A percentile compares a stretch with the other conserved stretches of the same genome.
Evolutionary conservation across 2,888 invertebrate species (phyloP).

Genomic region (Drosophila lacicola): DNA sequence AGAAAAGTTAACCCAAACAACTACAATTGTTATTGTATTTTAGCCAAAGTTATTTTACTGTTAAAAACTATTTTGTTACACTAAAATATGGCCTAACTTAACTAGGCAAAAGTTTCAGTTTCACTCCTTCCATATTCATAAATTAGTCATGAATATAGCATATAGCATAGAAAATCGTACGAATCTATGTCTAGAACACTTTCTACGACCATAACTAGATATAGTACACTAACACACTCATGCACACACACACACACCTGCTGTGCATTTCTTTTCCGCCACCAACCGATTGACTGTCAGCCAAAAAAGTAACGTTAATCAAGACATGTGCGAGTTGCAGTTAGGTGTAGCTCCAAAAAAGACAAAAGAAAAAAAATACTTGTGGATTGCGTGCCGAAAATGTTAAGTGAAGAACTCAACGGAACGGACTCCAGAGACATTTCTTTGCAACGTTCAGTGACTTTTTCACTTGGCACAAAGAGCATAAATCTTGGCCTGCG

Average conservation of each 20-base stretch:
- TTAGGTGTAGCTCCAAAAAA: conserved; percentile 24
- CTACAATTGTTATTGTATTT: too few species aligned
- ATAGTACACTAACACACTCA: too few species aligned
- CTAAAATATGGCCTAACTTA: not conserved
- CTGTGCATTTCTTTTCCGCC: conserved; percentile 24
- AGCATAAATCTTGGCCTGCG: conserved; percentile 26
- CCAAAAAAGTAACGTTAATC: conserved; percentile 51
- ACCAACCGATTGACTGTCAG: conserved; percentile 5
- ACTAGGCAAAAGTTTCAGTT: conserved; percentile 27
- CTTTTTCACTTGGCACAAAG: conserved; percentile 22
- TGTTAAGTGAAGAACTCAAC: conserved; percentile 42
- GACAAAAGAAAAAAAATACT: not conserved
- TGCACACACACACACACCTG: not conserved
- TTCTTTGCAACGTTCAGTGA: conserved; percentile 44
- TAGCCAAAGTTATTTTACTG: too few species aligned
- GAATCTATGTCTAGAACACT: conserved; percentile 60
- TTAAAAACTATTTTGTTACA: too few species aligned
- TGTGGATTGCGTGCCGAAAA: conserved; percentile 37
- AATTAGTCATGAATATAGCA: conserved; percentile 4
- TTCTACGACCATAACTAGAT: conserved; percentile 60
- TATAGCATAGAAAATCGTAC: not conserved
- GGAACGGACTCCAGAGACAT: conserved; percentile 24
- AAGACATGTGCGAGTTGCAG: conserved; percentile 17
- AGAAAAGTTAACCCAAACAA: too few species aligned
- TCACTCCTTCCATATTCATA: conserved; percentile 43